These are phyloP conservation scores for Hirudo medicinalis DNA, from an alignment of 1,140 invertebrate genomes.

Conservation along the genomic window DNA sequence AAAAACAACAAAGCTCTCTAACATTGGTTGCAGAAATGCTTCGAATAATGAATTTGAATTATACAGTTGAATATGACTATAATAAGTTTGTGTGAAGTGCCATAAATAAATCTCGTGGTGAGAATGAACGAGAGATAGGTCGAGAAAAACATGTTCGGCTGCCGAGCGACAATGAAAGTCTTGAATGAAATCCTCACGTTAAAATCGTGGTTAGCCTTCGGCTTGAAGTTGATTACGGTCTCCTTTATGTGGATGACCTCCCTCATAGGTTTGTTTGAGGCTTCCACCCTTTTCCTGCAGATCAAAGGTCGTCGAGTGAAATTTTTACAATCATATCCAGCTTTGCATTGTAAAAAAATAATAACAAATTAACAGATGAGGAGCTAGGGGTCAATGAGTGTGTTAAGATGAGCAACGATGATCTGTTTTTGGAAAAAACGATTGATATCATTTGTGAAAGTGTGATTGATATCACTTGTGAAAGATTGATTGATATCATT, in stretches of 20 bases:
- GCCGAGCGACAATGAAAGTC: not conserved
- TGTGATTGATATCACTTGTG: too few species aligned
- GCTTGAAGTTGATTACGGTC: constrained; percentile 38
- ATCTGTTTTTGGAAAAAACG: too few species aligned
- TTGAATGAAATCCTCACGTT: constrained; percentile 29
- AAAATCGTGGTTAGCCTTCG: constrained; percentile 33
- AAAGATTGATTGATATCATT: too few species aligned
- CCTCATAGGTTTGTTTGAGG: constrained; percentile 36
- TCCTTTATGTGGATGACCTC: constrained; percentile 37
- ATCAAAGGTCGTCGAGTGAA: not conserved
- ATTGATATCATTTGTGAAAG: too few species aligned
- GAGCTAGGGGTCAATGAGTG: not conserved
- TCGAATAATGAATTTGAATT: not conserved
- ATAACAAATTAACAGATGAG: not conserved
- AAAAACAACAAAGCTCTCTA: too few species aligned
- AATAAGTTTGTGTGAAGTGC: not conserved
- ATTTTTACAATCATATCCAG: not conserved
- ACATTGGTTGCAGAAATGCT: not conserved
- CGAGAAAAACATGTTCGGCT: not conserved
- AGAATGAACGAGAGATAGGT: not conserved
- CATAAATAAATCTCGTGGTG: not conserved
- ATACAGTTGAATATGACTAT: not conserved
- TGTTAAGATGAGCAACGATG: not conserved
- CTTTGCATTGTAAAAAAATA: not conserved
- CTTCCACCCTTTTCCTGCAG: constrained; percentile 8